Conservation (phyloP, 2,113 vertebrate species). For the Rhadina sibilatrix region DNA sequence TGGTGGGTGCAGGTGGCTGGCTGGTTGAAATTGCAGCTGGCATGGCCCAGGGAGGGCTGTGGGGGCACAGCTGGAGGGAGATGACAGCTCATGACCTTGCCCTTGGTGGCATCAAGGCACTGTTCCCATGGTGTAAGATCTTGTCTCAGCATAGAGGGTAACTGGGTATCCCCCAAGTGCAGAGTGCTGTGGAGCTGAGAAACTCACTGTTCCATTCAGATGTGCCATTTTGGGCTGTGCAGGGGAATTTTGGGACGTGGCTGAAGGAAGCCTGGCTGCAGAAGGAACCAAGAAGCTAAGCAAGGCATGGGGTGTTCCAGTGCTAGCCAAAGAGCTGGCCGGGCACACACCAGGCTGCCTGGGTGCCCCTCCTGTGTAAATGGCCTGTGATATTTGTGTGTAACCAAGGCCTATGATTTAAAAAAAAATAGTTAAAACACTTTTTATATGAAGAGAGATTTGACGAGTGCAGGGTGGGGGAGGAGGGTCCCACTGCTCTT, state of each 20-base stretch:
- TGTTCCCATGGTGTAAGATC: not conserved
- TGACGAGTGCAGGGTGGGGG: not conserved
- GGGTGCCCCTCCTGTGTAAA: not conserved
- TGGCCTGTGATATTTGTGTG: not conserved
- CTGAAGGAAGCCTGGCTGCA: not conserved
- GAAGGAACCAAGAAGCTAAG: not conserved
- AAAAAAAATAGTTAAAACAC: accelerated
- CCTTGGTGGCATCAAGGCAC: not conserved
- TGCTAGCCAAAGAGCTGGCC: not conserved
- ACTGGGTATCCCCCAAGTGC: accelerated
- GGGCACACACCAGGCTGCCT: not conserved
- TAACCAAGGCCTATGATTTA: not conserved
- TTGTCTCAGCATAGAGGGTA: not conserved
- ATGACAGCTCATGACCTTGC: not conserved
- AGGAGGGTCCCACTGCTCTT: not conserved
- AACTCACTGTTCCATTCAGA: not conserved
- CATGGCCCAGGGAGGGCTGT: not conserved
- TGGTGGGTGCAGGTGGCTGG: not conserved
- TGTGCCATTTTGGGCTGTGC: not conserved
- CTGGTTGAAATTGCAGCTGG: not conserved
- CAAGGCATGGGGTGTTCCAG: not conserved
- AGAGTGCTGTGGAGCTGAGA: not conserved
- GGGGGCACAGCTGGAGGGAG: not conserved
- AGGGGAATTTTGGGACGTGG: not conserved
- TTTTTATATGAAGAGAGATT: not conserved